Percentiles rank a stretch among this genome's conserved stretches.
These are phyloP conservation scores for Myotis findleyi DNA, from an alignment of 2,797 vertebrate species.

Conservation along the genomic window DNA sequence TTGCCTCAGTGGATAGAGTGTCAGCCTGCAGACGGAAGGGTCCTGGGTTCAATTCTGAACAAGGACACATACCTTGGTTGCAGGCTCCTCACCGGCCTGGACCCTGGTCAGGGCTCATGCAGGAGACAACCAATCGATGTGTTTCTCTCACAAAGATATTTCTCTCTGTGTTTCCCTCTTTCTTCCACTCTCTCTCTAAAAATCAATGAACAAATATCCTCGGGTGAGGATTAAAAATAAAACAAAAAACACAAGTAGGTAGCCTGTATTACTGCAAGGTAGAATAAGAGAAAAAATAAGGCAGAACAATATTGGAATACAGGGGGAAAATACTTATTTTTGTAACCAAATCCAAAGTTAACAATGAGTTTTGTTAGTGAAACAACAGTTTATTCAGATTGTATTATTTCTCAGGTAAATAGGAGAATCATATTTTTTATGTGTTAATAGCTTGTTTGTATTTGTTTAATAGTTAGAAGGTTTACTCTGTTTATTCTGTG, in stretches of 20 bases:
- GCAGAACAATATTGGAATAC: not conserved
- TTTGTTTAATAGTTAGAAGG: conserved; percentile 27
- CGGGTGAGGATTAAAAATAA: not conserved
- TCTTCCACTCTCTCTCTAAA: too few relatives aligned
- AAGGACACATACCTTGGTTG: too few relatives aligned
- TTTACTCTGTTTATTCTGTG: not conserved
- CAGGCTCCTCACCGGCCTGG: too few relatives aligned
- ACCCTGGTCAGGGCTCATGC: too few relatives aligned
- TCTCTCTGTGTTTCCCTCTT: too few relatives aligned
- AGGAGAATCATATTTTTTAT: conserved; percentile 10
- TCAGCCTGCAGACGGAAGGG: not conserved
- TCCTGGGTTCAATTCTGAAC: too few relatives aligned
- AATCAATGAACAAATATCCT: too few relatives aligned
- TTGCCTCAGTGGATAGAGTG: not conserved
- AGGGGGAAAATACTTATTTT: not conserved
- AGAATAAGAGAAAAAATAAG: conserved; percentile 12
- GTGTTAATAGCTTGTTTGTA: not conserved
- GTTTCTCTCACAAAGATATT: too few relatives aligned
- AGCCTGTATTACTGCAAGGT: not conserved
- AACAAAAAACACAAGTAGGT: too few relatives aligned
- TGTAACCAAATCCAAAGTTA: not conserved
- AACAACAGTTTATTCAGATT: not conserved
- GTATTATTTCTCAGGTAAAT: not conserved
- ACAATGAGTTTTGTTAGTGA: conserved; percentile 33
- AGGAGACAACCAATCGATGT: too few relatives aligned